Percentiles rank a stretch among this genome's conserved stretches.
These are phyloP conservation scores for Elgaria multicarinata DNA, from an alignment of 2,113 vertebrate species.

Conservation along the genomic window DNA sequence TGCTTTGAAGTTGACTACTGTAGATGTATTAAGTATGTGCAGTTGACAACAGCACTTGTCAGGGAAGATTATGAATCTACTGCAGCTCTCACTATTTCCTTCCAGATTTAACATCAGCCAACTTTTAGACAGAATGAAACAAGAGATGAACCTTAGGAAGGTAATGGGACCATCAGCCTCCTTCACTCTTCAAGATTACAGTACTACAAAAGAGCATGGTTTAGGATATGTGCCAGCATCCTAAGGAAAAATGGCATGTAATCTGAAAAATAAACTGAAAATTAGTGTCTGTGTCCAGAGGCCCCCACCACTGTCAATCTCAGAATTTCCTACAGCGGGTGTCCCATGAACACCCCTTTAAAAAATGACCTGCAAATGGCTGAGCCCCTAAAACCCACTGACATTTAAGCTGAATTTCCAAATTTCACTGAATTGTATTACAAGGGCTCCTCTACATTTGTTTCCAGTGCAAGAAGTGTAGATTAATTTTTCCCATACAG, in stretches of 20 bases:
- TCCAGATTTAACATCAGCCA: constrained; percentile 63
- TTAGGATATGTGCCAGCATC: constrained; percentile 84
- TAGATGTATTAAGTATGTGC: constrained; percentile 54
- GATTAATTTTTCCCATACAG: constrained; percentile 35
- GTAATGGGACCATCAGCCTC: constrained; percentile 78
- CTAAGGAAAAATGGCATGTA: constrained; percentile 85
- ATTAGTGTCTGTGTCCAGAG: constrained; percentile 80
- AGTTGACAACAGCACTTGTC: constrained; percentile 58
- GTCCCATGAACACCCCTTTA: constrained; percentile 77
- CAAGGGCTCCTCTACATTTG: constrained; percentile 51
- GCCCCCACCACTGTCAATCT: constrained; percentile 65
- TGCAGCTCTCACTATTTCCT: constrained; percentile 55
- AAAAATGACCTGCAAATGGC: constrained; percentile 34
- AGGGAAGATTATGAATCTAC: constrained; percentile 71
- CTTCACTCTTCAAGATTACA: constrained; percentile 83
- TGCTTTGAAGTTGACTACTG: constrained; percentile 64
- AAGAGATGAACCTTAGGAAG: constrained; percentile 77
- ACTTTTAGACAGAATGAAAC: constrained; percentile 71
- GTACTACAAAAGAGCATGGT: constrained; percentile 82
- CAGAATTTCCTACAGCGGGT: constrained; percentile 67
- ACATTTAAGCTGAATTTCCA: constrained; percentile 58
- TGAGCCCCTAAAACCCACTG: constrained; percentile 59
- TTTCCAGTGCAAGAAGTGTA: constrained; percentile 62
- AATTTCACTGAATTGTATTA: constrained; percentile 58
- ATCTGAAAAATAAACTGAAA: constrained; percentile 89